These are phyloP conservation scores for Loris lydekkerianus DNA, from an alignment of 2,797 vertebrate genomes.

Conservation along the genomic window DNA sequence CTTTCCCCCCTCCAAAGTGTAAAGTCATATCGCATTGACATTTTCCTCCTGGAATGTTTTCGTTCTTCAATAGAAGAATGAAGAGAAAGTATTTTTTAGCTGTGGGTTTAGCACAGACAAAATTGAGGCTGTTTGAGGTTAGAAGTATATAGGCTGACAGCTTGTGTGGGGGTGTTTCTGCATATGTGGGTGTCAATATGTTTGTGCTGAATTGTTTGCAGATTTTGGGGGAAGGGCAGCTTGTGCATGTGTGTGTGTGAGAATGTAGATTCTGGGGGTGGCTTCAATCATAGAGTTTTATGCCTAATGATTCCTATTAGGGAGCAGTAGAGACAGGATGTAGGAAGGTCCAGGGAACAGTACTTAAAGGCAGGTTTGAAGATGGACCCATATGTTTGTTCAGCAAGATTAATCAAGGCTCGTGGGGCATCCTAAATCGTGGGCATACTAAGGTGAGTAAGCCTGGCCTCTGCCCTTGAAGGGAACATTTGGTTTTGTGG, in stretches of 20 bases:
- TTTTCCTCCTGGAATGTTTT: constrained; percentile 56
- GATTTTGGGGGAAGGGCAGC: constrained; percentile 46
- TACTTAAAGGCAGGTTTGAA: neutral
- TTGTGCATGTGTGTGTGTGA: neutral
- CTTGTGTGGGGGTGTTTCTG: constrained; percentile 67
- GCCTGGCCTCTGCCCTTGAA: neutral
- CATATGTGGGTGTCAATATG: constrained; percentile 78
- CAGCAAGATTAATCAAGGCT: neutral
- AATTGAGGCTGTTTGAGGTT: constrained; percentile 73
- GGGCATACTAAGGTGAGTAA: neutral
- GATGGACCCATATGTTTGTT: neutral
- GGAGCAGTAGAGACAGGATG: neutral
- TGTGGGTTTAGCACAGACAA: constrained; percentile 64
- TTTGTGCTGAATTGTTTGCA: constrained; percentile 79
- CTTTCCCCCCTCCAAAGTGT: neutral
- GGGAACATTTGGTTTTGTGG: neutral
- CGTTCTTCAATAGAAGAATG: constrained; percentile 61
- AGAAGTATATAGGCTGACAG: constrained; percentile 69
- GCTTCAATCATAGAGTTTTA: constrained; percentile 55
- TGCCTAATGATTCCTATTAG: constrained; percentile 40
- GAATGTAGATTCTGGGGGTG: constrained; percentile 17
- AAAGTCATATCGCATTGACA: constrained; percentile 57
- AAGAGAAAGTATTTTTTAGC: constrained; percentile 63
- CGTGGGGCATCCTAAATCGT: neutral
- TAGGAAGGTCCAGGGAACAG: neutral